Percentiles rank a stretch among this genome's conserved stretches.
phyloP scores from a whole-genome alignment of 1,140 invertebrate species.

The Drosophila saltans region DNA sequence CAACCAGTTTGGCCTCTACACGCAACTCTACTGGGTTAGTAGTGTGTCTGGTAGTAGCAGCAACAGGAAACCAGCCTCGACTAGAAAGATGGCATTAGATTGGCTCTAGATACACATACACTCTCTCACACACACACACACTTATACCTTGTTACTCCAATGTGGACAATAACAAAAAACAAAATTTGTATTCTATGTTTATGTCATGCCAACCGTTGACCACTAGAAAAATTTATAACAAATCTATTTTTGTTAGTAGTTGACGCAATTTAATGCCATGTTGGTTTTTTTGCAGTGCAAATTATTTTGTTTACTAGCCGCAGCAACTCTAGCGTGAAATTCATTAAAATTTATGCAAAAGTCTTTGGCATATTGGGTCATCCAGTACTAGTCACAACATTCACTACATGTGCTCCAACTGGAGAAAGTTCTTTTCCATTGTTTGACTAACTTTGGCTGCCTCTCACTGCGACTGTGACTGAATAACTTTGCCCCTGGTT shows the following conservation, averaged over 20 bases:
- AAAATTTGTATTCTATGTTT: slow-evolving; percentile 35
- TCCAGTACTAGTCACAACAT: slow-evolving; percentile 24
- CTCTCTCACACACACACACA: not conserved
- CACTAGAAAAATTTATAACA: slow-evolving; percentile 36
- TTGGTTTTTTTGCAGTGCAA: slow-evolving; percentile 60
- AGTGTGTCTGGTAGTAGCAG: slow-evolving; percentile 50
- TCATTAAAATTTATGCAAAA: slow-evolving; percentile 79
- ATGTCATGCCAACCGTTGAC: slow-evolving; percentile 51
- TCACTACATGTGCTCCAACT: slow-evolving; percentile 13
- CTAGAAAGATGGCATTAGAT: slow-evolving; percentile 50
- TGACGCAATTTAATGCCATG: slow-evolving; percentile 75
- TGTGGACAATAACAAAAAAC: slow-evolving; percentile 5
- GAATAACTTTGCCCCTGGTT: slow-evolving; percentile 28
- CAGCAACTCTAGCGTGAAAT: slow-evolving; percentile 70
- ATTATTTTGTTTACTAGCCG: slow-evolving; percentile 64
- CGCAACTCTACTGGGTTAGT: slow-evolving; percentile 74
- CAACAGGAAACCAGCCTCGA: slow-evolving; percentile 44
- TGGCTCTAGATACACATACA: slow-evolving; percentile 9
- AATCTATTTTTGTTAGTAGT: slow-evolving; percentile 39
- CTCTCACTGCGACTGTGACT: not conserved
- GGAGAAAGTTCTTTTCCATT: slow-evolving; percentile 76
- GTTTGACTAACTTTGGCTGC: slow-evolving; percentile 37
- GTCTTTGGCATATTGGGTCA: slow-evolving; percentile 70
- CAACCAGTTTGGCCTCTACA: slow-evolving; percentile 71
- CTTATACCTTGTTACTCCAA: slow-evolving; percentile 2